Evolutionary conservation across 2,113 vertebrate species (phyloP).

Genomic region (Panthera leo): DNA sequence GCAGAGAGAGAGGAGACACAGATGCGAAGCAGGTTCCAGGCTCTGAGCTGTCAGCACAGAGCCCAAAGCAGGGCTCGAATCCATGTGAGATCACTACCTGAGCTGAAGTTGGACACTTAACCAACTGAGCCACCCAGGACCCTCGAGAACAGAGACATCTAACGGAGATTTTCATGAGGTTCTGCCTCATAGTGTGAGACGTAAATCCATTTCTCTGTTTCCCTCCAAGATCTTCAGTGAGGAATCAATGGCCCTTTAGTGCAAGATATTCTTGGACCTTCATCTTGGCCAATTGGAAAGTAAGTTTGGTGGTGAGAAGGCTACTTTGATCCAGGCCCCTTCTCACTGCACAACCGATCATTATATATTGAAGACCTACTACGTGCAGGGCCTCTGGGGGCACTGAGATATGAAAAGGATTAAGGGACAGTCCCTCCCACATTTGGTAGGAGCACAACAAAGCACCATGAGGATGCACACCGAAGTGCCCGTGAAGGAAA

Average conservation of each 20-base stretch:
- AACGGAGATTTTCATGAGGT: too few relatives aligned
- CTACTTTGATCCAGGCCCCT: neutral
- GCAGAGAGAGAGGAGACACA: too few relatives aligned
- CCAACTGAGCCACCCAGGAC: too few relatives aligned
- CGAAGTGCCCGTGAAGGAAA: neutral
- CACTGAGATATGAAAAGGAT: neutral
- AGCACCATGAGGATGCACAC: rapidly evolving
- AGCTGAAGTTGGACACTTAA: too few relatives aligned
- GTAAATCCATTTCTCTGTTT: neutral
- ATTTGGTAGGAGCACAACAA: rapidly evolving
- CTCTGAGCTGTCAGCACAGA: too few relatives aligned
- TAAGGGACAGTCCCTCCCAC: neutral
- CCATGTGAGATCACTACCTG: too few relatives aligned
- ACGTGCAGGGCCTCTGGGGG: too few relatives aligned
- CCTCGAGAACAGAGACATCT: neutral
- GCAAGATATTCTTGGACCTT: neutral
- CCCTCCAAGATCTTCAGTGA: neutral
- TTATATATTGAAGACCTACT: neutral
- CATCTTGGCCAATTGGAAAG: neutral
- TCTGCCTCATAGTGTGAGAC: neutral
- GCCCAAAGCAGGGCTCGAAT: too few relatives aligned
- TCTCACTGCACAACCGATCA: neutral
- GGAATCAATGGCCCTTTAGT: neutral
- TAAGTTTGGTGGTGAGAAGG: too few relatives aligned
- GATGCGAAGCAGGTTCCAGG: too few relatives aligned